Evolutionary conservation across 23 tunicate species (phyloP).

Genomic region (Styela plicata): DNA sequence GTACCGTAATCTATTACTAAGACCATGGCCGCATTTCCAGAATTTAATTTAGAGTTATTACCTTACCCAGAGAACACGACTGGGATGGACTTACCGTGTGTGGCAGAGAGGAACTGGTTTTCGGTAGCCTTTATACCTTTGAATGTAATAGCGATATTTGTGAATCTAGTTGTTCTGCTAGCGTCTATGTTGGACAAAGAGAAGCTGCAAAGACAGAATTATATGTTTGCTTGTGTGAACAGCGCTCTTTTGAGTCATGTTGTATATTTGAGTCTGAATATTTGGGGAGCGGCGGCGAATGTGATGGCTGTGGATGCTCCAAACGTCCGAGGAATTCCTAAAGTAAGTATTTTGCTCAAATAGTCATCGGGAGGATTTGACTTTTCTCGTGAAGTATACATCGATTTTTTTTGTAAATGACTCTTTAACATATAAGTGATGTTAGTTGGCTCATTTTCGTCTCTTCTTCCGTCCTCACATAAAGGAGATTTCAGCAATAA

Average conservation of each 20-base stretch:
- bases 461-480: too few species aligned
- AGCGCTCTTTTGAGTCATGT: slow-evolving; percentile 25
- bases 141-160: not conserved
- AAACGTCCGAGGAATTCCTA: not conserved
- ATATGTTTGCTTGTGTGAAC: slow-evolving; percentile 21
- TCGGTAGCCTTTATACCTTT: slow-evolving; percentile 8
- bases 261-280: not conserved
- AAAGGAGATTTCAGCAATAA: too few species aligned
- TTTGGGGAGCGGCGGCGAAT: slow-evolving; percentile 22
- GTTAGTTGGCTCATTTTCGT: too few species aligned
- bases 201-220: slow-evolving; percentile 26
- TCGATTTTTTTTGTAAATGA: too few species aligned
- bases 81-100: not conserved
- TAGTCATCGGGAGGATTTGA: too few species aligned
- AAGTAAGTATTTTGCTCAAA: not conserved
- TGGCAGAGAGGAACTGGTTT: slow-evolving; percentile 19
- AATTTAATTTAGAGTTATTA: not conserved
- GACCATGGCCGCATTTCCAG: not conserved
- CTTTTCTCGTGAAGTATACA: too few species aligned
- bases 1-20: too few species aligned
- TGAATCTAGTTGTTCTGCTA: not conserved
- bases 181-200: slow-evolving; percentile 20
- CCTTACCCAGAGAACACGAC: not conserved
- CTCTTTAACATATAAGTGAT: too few species aligned
- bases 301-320: slow-evolving; percentile 8